phyloP scores from a whole-genome alignment of 1,140 invertebrate species.

The Microvelia longipes region DNA sequence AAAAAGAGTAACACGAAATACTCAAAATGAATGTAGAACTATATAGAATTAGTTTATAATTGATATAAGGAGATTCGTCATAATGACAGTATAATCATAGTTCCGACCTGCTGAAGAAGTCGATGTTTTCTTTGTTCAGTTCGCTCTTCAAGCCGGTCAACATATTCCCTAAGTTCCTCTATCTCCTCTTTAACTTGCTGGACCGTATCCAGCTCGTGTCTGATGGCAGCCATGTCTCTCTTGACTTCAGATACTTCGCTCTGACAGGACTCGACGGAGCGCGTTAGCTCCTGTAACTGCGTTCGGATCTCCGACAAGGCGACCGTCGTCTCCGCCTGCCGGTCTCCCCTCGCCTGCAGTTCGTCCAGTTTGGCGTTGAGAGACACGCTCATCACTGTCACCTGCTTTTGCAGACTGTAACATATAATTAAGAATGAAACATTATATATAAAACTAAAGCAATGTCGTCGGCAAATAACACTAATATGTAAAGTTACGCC shows the following conservation, averaged over 20 bases:
- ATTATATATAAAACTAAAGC: background rate
- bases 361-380: slow-evolving; percentile 79
- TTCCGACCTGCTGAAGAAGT: slow-evolving; percentile 80
- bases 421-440: background rate
- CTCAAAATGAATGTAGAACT: too few species aligned
- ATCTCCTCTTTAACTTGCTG: slow-evolving; percentile 88
- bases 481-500: background rate
- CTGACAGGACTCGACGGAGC: slow-evolving; percentile 83
- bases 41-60: too few species aligned
- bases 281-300: slow-evolving; percentile 79
- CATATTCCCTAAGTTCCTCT: slow-evolving; percentile 76
- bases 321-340: slow-evolving; percentile 71
- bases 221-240: slow-evolving; percentile 83
- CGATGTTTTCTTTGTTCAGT: slow-evolving; percentile 69
- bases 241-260: slow-evolving; percentile 63
- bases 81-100: too few species aligned
- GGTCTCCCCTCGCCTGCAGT: slow-evolving; percentile 53
- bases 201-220: slow-evolving; percentile 79
- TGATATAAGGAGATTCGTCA: too few species aligned
- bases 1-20: too few species aligned
- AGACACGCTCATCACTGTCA: slow-evolving; percentile 91
- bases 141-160: slow-evolving; percentile 75
- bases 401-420: slow-evolving; percentile 80
- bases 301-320: slow-evolving; percentile 76
- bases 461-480: background rate